Evolutionary conservation across 2,888 invertebrate species (phyloP).

Genomic region (Neoaliturus tenellus): DNA sequence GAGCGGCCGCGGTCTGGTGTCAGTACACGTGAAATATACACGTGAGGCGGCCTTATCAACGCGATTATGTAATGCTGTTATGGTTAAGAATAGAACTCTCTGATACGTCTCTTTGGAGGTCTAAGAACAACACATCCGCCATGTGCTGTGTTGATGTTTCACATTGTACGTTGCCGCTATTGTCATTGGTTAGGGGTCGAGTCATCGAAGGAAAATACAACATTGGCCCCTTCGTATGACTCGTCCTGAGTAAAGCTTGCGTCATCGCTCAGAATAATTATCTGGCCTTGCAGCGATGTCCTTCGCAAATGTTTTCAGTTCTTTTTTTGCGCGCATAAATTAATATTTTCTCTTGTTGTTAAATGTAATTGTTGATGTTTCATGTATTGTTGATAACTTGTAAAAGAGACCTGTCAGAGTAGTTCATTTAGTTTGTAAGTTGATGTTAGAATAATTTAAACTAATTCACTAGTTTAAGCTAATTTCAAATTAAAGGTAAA

Average conservation of each 20-base stretch:
- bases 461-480: no score
- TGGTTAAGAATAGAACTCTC: conserved; percentile 39
- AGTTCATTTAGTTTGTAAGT: no score
- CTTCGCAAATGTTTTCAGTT: conserved; percentile 7
- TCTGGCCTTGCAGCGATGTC: conserved; percentile 43
- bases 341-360: no score
- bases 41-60: background rate
- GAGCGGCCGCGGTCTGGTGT: background rate
- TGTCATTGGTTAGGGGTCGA: background rate
- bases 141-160: background rate
- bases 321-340: conserved; percentile 1
- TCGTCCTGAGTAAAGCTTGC: conserved; percentile 5
- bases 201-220: conserved; percentile 38
- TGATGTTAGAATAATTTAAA: no score
- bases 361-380: no score
- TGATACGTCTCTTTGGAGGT: background rate
- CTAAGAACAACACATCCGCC: background rate
- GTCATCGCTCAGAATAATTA: conserved; percentile 32
- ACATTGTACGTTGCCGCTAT: background rate
- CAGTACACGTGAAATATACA: conserved; percentile 14
- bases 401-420: background rate
- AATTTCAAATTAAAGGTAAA: no score
- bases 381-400: no score
- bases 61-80: conserved; percentile 37
- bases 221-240: conserved; percentile 34